A percentile compares a stretch with the other conserved stretches of the same genome.
Conservation (phyloP, 2,888 invertebrate species). For the Helicoverpa assulta region DNA sequence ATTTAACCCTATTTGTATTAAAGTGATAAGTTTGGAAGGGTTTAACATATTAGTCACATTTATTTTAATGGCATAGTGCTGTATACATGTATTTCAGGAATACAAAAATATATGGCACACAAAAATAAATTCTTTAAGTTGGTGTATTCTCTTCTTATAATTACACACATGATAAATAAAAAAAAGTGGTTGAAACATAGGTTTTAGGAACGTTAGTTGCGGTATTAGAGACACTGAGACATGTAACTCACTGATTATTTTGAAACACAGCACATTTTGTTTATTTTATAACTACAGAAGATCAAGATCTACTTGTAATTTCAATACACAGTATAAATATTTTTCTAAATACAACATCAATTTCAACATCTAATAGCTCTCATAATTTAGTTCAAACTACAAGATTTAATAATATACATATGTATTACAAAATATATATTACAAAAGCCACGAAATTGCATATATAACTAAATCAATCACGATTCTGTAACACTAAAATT, state of each 20-base stretch:
- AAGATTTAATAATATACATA: conserved; percentile 1
- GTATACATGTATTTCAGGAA: conserved; percentile 15
- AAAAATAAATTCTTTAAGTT: conserved; percentile 65
- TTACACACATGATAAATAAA: conserved; percentile 36
- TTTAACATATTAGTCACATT: conserved; percentile 15
- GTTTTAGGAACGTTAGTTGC: conserved; percentile 43
- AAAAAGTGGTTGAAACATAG: conserved; percentile 20
- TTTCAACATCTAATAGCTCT: conserved; percentile 43
- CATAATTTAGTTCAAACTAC: conserved; percentile 32
- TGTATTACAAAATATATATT: conserved; percentile 25
- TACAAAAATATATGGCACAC: conserved; percentile 71
- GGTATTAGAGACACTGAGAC: conserved; percentile 9
- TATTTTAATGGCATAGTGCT: not conserved
- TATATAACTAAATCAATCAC: not conserved
- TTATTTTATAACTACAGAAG: conserved; percentile 24
- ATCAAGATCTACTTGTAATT: conserved; percentile 40
- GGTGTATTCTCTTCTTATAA: conserved; percentile 41
- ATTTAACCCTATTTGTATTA: conserved; percentile 19
- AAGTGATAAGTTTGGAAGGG: conserved; percentile 24
- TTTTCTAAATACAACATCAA: conserved; percentile 41
- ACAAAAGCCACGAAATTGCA: conserved; percentile 21
- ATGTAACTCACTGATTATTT: conserved; percentile 6
- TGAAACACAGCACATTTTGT: conserved; percentile 11
- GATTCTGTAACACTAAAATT: conserved; percentile 30
- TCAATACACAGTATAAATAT: conserved; percentile 30